These are phyloP conservation scores for Anomalospiza imberbis DNA, from an alignment of 2,797 vertebrate species.

Conservation along the genomic window DNA sequence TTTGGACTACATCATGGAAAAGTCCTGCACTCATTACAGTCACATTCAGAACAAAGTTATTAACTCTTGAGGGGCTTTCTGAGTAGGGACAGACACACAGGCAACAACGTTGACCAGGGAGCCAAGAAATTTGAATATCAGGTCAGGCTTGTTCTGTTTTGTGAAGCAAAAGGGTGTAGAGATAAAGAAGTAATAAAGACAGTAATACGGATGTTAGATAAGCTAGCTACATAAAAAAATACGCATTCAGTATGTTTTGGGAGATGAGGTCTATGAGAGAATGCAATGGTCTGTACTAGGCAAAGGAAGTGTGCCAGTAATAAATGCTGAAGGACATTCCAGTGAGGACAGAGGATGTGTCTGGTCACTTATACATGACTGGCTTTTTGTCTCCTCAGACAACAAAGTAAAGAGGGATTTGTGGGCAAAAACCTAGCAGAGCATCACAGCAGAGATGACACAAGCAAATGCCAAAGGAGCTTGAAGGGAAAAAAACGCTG, in stretches of 20 bases:
- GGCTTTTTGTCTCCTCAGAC: not conserved
- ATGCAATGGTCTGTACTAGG: not conserved
- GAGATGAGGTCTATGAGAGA: not conserved
- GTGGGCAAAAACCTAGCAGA: not conserved
- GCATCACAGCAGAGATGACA: not conserved
- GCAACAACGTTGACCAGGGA: not conserved
- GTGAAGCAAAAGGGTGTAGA: not conserved
- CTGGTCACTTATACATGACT: not conserved
- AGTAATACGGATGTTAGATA: not conserved
- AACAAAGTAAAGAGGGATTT: not conserved
- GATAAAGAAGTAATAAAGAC: not conserved
- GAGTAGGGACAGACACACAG: rapidly evolving
- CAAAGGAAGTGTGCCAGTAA: not conserved
- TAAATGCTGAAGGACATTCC: not conserved
- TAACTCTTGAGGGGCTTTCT: not conserved
- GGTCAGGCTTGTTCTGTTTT: not conserved
- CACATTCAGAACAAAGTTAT: not conserved
- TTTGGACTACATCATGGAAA: not conserved
- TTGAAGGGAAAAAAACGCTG: not conserved
- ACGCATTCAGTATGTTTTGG: not conserved
- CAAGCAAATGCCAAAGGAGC: not conserved
- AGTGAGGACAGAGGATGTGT: not conserved
- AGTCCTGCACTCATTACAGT: not conserved
- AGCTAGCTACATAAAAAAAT: not conserved
- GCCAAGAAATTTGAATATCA: not conserved